These are phyloP conservation scores for Hylaeus volcanicus DNA, from an alignment of 1,140 invertebrate genomes.

Conservation along the genomic window DNA sequence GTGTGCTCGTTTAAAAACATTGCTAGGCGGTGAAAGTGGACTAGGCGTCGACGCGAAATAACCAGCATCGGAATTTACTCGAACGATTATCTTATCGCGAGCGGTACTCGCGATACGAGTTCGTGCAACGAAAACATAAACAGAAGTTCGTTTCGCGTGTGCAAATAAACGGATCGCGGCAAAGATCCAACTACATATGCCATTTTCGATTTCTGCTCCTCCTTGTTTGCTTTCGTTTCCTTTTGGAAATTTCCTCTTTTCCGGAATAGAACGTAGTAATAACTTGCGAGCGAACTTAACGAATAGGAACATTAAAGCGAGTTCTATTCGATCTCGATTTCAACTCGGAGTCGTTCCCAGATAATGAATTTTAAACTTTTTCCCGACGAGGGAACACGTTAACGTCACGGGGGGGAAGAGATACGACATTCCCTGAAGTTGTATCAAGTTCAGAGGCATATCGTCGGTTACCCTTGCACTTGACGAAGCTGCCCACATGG, in stretches of 20 bases:
- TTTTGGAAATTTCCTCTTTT: neutral
- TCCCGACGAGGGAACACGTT: neutral
- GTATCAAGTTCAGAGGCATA: neutral
- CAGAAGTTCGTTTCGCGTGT: neutral
- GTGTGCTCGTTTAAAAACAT: neutral
- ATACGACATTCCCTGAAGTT: neutral
- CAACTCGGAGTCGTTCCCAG: no score
- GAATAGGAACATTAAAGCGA: no score
- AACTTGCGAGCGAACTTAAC: no score
- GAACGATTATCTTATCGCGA: conserved; percentile 32
- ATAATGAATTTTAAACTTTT: no score
- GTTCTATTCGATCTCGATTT: no score
- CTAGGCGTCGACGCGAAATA: neutral
- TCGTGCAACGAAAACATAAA: conserved; percentile 5
- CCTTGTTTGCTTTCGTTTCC: neutral
- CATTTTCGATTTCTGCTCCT: neutral
- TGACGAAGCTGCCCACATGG: conserved; percentile 26
- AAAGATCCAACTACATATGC: no score
- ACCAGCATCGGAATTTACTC: conserved; percentile 10
- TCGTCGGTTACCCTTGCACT: conserved; percentile 35
- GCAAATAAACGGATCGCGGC: neutral
- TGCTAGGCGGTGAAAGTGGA: neutral
- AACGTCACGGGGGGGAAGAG: neutral
- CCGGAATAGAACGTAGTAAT: no score
- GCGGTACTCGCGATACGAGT: neutral